Base-by-base conservation (phyloP, 2,797 vertebrate species). In the Anabas testudineus region DNA sequence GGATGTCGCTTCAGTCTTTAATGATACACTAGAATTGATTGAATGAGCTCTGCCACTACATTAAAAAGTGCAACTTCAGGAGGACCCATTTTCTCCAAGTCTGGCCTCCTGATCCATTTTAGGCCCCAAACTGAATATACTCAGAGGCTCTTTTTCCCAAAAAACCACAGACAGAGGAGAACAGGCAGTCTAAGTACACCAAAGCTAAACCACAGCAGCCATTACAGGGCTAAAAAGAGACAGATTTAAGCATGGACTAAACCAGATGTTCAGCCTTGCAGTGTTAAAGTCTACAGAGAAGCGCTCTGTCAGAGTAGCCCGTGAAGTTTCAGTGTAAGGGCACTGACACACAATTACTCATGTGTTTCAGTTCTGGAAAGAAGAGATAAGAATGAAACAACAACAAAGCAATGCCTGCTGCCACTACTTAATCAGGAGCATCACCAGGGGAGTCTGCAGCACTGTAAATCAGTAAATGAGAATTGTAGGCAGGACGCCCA, bases 131-230 rank as follows among this genome's bases (percentile, higher is more conserved):
- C 64, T 83, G 49, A 89, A 85, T 24, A 74, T 72, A 79, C 56
- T 72, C 71, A 72, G 69, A 67, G 71, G 62, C 72, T 76, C 74
- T 86, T 83, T 90, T 89, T 90, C 79, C 71, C n/a, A 71, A 89
- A 91, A 92, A 92, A 85, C 86, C 91, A 90, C 91, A 90, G 80
- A 81, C 80, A 36, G 79, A 81, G 54, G 49, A 84, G 69, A 52
- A 53, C 60, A 77, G 74, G 79, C 80, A 67, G 82, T 7, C 63
- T 41, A 56, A 77, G 76, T 67, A 39, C 72, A 78, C 66, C 81
- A 68, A 66, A 69, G 73, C 82, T 51, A 72, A 81, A 89, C 90
- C 89, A 82, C 87, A 85, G 87, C 75, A 64, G 87, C 83, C 78
- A 88, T 85, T 71, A 82, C 10, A 14, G 70, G 59, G 73, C 83